Base-by-base conservation (phyloP, 2,113 vertebrate genomes). In the Salvelinus fontinalis region DNA sequence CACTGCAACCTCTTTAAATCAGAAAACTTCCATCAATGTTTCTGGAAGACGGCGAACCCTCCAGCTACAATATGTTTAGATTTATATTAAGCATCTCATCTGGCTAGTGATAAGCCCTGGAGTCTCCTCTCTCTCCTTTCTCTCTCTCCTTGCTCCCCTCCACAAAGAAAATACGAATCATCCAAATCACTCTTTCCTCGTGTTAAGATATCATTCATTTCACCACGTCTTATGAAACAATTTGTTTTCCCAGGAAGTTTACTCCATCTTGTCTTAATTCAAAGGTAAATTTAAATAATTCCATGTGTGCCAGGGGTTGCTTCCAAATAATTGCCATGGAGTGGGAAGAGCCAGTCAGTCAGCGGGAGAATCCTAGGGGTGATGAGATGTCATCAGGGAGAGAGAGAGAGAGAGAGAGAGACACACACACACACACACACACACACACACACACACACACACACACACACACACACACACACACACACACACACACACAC, bases 271-370 rank as follows among this genome's bases (percentile, higher is more conserved):
- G 22, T 59, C 29, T 39, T 76, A 81, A 82, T 74, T 81, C 70
- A 79, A 85, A 85, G 74, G 27, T 27, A 85, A 86, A 90, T 89
- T 84, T 89, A 90, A 92, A 89, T 90, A 89, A 89, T 88, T 84
- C 79, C 87, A 82, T 92, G 90, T 34, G 84, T 34, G 84, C 85
- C 76, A 87, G 64, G 83, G 67, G 83, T 81, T 87, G 86, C 80
- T 85, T 92, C 84, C 79, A 87, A 91, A 91, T 92, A 91, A 91
- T 92, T 90, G 87, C 83, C 77, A 85, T 90, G 78, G 89, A 91
- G 88, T 83, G 84, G 86, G 39, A 44, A 44, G 39, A 44, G 39
- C 39, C 39, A 44, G 39, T 44, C 9, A 44, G 39, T 44, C 39
- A 44, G 39, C 81, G 78, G 84, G 88, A 89, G 83, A 86, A 81